phyloP scores from a whole-genome alignment of 2,797 vertebrate species.

The Sebastes goodei region DNA sequence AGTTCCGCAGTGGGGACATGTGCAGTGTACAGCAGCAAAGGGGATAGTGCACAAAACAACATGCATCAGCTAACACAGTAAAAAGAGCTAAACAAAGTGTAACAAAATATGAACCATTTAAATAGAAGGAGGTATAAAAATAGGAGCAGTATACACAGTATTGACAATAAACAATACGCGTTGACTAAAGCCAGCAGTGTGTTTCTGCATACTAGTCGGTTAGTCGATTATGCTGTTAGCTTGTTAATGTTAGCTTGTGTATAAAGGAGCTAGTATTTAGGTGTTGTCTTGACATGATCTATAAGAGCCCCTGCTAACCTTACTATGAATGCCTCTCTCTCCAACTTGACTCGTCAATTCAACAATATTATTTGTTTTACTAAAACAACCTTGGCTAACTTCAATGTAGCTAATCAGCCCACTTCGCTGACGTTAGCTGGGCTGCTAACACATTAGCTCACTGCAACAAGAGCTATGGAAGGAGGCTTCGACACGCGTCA shows the following conservation, averaged over 20 bases:
- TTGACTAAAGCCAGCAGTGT: not conserved
- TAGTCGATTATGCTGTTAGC: not conserved
- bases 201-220: not conserved
- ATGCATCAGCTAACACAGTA: no score
- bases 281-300: constrained; percentile 8
- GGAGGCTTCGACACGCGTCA: accelerated
- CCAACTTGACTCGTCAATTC: not conserved
- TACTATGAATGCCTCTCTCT: not conserved
- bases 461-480: no score
- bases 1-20: accelerated
- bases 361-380: no score
- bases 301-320: not conserved
- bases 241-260: constrained; percentile 44
- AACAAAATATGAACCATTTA: no score
- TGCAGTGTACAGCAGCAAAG: no score
- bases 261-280: constrained; percentile 23
- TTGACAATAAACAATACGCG: not conserved
- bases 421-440: constrained; percentile 44
- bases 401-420: not conserved
- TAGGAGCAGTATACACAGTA: no score
- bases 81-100: no score
- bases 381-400: not conserved
- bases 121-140: no score
- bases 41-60: no score
- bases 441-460: constrained; percentile 38